phyloP scores from a whole-genome alignment of 2,888 invertebrate species.

The Saturnia pavonia region DNA sequence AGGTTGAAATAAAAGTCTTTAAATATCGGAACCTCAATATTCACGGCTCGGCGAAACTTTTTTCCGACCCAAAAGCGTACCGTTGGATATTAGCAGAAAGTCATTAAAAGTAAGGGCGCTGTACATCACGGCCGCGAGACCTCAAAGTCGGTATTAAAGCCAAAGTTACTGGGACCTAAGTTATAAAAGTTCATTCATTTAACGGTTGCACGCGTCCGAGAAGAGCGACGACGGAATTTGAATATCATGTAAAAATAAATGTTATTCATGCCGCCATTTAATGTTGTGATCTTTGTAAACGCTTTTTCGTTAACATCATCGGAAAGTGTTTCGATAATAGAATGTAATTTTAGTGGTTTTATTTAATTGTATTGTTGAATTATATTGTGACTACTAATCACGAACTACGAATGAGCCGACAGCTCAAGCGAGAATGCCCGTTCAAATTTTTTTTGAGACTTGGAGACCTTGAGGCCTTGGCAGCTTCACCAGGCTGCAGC shows the following conservation, averaged over 20 bases:
- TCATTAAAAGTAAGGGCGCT: slow-evolving; percentile 80
- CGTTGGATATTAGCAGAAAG: slow-evolving; percentile 79
- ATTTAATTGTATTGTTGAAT: background rate
- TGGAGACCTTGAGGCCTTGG: too few species aligned
- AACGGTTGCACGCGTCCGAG: slow-evolving; percentile 70
- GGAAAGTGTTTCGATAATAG: background rate
- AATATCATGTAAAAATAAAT: slow-evolving; percentile 35
- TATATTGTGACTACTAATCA: too few species aligned
- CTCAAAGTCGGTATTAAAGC: slow-evolving; percentile 76
- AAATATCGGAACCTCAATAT: slow-evolving; percentile 49
- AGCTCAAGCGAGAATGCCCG: too few species aligned
- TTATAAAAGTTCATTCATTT: slow-evolving; percentile 82
- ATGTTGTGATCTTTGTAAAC: slow-evolving; percentile 17
- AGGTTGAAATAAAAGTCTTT: slow-evolving; percentile 24
- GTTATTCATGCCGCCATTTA: slow-evolving; percentile 23
- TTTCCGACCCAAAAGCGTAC: slow-evolving; percentile 60
- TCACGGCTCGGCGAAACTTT: slow-evolving; percentile 51
- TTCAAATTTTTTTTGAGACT: too few species aligned
- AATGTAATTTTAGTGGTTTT: background rate
- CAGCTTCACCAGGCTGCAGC: too few species aligned
- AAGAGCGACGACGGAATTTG: slow-evolving; percentile 58
- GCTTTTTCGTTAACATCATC: slow-evolving; percentile 11
- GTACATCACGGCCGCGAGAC: slow-evolving; percentile 68
- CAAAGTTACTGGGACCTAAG: slow-evolving; percentile 66
- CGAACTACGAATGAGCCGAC: too few species aligned